Conservation (phyloP, 2,888 invertebrate species). For the Stenurella melanura region DNA sequence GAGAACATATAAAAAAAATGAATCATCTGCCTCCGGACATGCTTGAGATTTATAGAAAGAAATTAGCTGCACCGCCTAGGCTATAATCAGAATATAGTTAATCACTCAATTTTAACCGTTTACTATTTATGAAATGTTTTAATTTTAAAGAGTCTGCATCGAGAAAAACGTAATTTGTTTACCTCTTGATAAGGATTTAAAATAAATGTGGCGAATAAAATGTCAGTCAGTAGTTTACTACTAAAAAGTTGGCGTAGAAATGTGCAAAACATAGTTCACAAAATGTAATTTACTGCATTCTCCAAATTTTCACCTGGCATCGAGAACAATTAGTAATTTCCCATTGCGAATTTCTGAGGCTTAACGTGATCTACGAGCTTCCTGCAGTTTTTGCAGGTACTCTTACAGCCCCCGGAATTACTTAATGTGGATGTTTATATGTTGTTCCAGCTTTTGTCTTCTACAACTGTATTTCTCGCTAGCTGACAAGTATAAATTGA, state of each 20-base stretch:
- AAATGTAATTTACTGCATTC: constrained; percentile 19
- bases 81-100: no score
- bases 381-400: constrained; percentile 26
- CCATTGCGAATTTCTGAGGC: neutral
- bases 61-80: no score
- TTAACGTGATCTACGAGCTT: constrained; percentile 33
- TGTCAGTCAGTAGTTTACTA: neutral
- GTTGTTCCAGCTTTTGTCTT: constrained; percentile 35
- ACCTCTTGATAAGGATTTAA: no score
- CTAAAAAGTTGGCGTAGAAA: neutral
- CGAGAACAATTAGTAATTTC: constrained; percentile 16
- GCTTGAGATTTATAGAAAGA: no score
- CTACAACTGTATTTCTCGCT: constrained; percentile 29
- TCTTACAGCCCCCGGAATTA: constrained; percentile 29
- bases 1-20: no score
- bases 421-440: constrained; percentile 38
- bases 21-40: no score
- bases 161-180: no score
- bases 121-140: no score
- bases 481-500: constrained; percentile 34
- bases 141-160: no score
- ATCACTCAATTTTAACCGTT: no score
- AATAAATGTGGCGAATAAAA: neutral
- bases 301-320: neutral
- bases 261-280: constrained; percentile 2